A percentile compares a stretch with the other conserved stretches of the same genome.
These are phyloP conservation scores for Tetramorium simillimum DNA, from an alignment of 1,140 invertebrate genomes.

Conservation along the genomic window DNA sequence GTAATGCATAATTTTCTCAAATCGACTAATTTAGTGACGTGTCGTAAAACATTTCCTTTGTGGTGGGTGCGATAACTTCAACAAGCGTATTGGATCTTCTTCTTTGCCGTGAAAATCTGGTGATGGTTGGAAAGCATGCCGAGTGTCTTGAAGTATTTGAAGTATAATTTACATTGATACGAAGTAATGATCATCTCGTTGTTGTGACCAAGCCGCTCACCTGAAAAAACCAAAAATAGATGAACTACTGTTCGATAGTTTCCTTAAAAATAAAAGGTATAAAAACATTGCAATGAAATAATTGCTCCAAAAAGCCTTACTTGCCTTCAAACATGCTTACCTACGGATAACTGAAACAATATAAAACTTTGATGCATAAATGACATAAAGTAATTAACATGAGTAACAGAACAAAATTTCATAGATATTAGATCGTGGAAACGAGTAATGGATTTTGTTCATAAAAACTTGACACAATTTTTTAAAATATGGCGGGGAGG, in stretches of 20 bases:
- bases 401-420: not conserved
- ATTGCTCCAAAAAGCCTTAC: not conserved
- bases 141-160: slow-evolving; percentile 72
- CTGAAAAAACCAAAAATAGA: slow-evolving; percentile 76
- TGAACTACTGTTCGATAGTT: slow-evolving; percentile 71
- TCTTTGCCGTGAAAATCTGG: slow-evolving; percentile 81
- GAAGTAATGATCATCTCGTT: slow-evolving; percentile 33
- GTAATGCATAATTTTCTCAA: not conserved
- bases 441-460: not conserved
- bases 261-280: not conserved
- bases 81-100: slow-evolving; percentile 83
- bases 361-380: slow-evolving; percentile 4
- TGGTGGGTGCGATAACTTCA: slow-evolving; percentile 84
- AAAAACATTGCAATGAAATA: not conserved
- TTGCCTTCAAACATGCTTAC: not conserved
- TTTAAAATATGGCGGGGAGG: not conserved
- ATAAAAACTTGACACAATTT: not conserved
- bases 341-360: not conserved
- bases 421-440: not conserved
- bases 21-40: slow-evolving; percentile 79
- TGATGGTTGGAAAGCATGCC: slow-evolving; percentile 66
- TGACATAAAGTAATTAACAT: not conserved
- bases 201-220: slow-evolving; percentile 44
- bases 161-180: slow-evolving; percentile 63
- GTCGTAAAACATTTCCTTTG: slow-evolving; percentile 83